phyloP scores from a whole-genome alignment of 2,888 invertebrate genomes.

The Lottia gigantea region DNA sequence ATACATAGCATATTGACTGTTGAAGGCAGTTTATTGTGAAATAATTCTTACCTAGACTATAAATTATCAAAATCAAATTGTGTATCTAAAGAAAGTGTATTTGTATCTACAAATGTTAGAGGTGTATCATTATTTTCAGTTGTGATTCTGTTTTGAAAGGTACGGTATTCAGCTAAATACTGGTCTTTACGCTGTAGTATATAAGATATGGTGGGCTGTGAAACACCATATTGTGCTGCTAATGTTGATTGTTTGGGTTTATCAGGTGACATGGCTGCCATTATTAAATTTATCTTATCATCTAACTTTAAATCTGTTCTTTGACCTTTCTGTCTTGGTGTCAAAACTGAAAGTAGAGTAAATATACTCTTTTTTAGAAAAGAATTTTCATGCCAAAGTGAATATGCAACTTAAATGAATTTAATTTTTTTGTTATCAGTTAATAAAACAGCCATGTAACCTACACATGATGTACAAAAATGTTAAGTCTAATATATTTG shows the following conservation, averaged over 20 bases:
- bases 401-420: too few relatives aligned
- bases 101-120: neutral
- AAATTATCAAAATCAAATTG: too few relatives aligned
- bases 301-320: neutral
- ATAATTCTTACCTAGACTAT: neutral
- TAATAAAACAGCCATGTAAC: too few relatives aligned
- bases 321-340: neutral
- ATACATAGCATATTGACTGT: too few relatives aligned
- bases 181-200: neutral
- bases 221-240: slow-evolving; percentile 4
- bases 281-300: slow-evolving; percentile 3
- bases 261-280: slow-evolving; percentile 4
- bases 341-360: neutral
- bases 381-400: neutral
- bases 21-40: neutral
- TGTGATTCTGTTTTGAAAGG: neutral
- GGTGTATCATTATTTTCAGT: neutral
- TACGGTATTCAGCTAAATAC: neutral
- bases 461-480: too few relatives aligned
- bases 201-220: slow-evolving; percentile 4
- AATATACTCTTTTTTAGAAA: neutral
- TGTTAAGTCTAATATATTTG: too few relatives aligned
- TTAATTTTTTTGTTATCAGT: too few relatives aligned
- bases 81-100: too few relatives aligned
- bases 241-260: slow-evolving; percentile 2